Base-by-base conservation (phyloP, 2,888 invertebrate species). In the Apomyelois bistriatella region DNA sequence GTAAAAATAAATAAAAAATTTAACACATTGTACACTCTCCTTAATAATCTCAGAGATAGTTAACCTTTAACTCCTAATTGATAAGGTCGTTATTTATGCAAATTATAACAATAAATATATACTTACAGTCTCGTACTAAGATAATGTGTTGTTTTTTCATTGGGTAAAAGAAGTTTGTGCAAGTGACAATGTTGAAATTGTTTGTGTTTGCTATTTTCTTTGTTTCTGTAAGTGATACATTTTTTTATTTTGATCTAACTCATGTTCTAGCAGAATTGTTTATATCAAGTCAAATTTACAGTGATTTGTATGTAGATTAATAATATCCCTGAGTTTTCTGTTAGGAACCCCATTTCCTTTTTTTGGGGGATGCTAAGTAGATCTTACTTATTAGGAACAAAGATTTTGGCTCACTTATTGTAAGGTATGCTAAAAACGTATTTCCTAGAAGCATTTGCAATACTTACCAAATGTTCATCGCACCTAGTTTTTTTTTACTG, bases 61-160 rank as follows among this genome's bases (percentile, higher is more conserved):
- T 43, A 13, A 43, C 43, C 30, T 43, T 43, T 43, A 30, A 30
- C 43, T 13, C 30, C 1, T 28, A 30, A 13, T 30, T 43, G 43
- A 43, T 43, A 43, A 43, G n/a, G 22, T 42, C 42, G 22, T 10
- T 28, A 22, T 42, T 42, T 42, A 42, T 41, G 41, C n/a, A 41
- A 38, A 16, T 41, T 16, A 10, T n/a, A 41, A 22, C 17, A 16
- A 41, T 41, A 16, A 41, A 17, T 28, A 40, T 40, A 13, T 16
- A 40, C 40, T 13, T 13, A 8, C 15, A 15, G n/a, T 22, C 22
- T 42, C 4, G 12, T 28, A 10, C 42, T 42, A 9, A 17, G 12
- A 22, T 42, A 22, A 22, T 42, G 22, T 12, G 22, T 22, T 42
- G 36, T n/a, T 22, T 28, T 41, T 42, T 42, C 22, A 22, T 22